Evolutionary conservation across 2,888 invertebrate species (phyloP), one percentile per base, ranked within the genome.

Genomic region (Timema podura): DNA sequence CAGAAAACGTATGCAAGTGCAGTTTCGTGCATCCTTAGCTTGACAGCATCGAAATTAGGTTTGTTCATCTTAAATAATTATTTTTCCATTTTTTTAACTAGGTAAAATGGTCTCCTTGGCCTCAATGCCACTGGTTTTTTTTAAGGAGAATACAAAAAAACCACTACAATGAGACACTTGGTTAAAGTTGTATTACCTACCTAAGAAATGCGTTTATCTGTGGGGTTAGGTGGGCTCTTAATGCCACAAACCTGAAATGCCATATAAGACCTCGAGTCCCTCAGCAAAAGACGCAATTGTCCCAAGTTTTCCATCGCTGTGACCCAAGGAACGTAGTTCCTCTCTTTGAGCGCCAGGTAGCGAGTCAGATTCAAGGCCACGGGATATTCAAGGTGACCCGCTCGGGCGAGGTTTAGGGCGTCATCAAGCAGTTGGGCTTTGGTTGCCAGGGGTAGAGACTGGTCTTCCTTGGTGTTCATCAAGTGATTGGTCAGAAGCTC

Each of bases 351-450:
- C 8, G 61, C 44, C 68, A 91, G 84, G 77, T 89, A 90, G 13
- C 85, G 84, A 6, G 89, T 86, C 45, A 91, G 77, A 5, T 87
- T 85, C 15, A 91, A 82, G 0, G 90, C 87, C 6, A 85, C 81
- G 65, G 82, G 82, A 78, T 89, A 89, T 76, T 87, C 86, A 49
- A 94, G 79, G 68, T 77, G 73, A 1, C 92, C 92, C 47, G 90
- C 88, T 13, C 90, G 82, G 0, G 94, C 95, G 68, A 94, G 80
- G 79, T 91, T 91, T 81, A 93, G 83, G 0, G 91, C 88, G 79
- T 98, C 97, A 76, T 96, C 95, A 6, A 98, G 83, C 48, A 98
- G 83, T 79, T 96, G 95, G 0, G 94, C 95, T 68, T 96, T 83
- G 78, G 95, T 95, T 45, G 90, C 87, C 0, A 90, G 85, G 0